Evolutionary conservation across 2,888 invertebrate genomes (phyloP), one percentile per base, ranked within the genome.

Genomic region (Apamea sordens): DNA sequence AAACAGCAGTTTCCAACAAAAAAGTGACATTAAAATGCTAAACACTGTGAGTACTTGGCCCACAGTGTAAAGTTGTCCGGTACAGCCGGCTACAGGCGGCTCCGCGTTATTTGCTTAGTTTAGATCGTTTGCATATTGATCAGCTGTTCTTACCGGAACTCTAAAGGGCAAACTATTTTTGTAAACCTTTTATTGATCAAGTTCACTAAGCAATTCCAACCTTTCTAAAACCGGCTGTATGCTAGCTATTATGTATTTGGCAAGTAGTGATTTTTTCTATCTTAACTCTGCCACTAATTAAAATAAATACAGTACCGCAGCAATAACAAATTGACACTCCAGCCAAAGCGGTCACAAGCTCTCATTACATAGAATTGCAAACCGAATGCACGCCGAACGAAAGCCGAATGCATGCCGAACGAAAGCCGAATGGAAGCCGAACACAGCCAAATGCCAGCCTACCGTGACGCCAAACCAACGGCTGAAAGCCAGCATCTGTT

Each of bases 81-180:
- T 59, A 64, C 61, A 80, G 21, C 32, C 50, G 11, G n/a, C 67
- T 77, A 59, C 47, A 76, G 21, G 41, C 67, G 13, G 28, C 61
- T 77, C 15, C 47, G 53, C 63, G 50, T 50, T 76, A 74, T 68
- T 73, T 56, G 36, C 53, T 69, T 72, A 50, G 59, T 73, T 80
- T 24, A 41, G 32, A 61, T 77, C 36, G 79, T 84, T 86, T 81
- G 81, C 86, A 86, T 84, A 86, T 79, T 75, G 76, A 81, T 67
- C 74, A n/a, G 65, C 61, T 41, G 64, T 10, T 61, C 44, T 63
- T 59, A 24, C 53, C 36, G 63, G 32, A 24, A 36, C 24, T 65
- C 56, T 44, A 67, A 76, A 72, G 74, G 84, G 76, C 65, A 59
- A 61, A 80, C 77, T 76, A 76, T 78, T 81, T 76, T 69, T 64